A percentile compares a stretch with the other conserved stretches of the same genome.
phyloP scores from a whole-genome alignment of 2,888 invertebrate genomes.

The Itoplectis maculator region DNA sequence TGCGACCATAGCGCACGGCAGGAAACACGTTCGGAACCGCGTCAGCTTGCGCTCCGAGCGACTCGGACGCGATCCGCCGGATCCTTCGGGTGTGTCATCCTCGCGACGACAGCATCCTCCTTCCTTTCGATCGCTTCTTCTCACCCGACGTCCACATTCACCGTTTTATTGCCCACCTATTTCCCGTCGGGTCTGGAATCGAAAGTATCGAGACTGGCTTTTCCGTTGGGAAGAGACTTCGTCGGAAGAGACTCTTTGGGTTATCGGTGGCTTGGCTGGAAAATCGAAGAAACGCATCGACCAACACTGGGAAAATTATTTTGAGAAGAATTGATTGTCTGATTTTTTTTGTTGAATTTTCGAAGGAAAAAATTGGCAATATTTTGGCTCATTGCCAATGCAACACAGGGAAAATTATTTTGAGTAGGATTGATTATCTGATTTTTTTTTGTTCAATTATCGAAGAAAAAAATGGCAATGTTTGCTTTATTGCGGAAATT shows the following conservation, averaged over 20 bases:
- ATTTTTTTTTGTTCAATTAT: not conserved
- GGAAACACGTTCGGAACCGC: not conserved
- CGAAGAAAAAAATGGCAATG: no score
- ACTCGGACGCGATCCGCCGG: conserved; percentile 29
- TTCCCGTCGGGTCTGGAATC: conserved; percentile 51
- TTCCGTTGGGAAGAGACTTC: conserved; percentile 17
- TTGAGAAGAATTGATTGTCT: no score
- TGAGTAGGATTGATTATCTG: no score
- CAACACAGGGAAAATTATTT: no score
- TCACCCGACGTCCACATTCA: not conserved
- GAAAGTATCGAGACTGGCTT: conserved; percentile 36
- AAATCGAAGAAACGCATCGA: no score
- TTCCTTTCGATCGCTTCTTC: conserved; percentile 30
- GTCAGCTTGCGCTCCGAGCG: conserved; percentile 41
- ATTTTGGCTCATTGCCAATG: no score
- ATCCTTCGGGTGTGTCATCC: conserved; percentile 62
- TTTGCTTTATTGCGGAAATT: no score
- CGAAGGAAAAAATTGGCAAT: no score
- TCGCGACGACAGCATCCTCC: conserved; percentile 45
- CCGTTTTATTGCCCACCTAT: conserved; percentile 62
- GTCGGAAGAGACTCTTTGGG: no score
- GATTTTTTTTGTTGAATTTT: no score
- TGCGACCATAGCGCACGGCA: not conserved
- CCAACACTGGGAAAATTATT: no score
- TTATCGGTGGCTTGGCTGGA: no score